Conservation (phyloP, 2,888 invertebrate genomes). For the Diadegma fenestrale region DNA sequence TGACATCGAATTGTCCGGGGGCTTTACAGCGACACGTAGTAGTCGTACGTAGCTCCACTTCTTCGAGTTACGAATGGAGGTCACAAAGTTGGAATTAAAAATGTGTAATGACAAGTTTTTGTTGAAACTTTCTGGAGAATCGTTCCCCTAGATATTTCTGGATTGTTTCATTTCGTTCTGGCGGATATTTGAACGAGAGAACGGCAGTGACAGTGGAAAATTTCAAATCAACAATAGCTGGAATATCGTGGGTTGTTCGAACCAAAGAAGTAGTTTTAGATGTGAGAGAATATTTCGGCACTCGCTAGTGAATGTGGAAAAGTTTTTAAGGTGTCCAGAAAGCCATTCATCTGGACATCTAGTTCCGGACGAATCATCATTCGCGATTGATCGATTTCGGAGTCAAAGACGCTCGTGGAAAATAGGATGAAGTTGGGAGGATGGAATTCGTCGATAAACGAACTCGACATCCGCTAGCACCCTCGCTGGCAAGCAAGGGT, state of each 20-base stretch:
- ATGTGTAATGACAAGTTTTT: slow-evolving; percentile 70
- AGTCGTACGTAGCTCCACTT: slow-evolving; percentile 1
- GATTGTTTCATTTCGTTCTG: slow-evolving; percentile 22
- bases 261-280: background rate
- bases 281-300: background rate
- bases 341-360: slow-evolving; percentile 7
- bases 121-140: slow-evolving; percentile 35
- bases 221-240: background rate
- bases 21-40: slow-evolving; percentile 8
- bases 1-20: too few species aligned
- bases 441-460: slow-evolving; percentile 69
- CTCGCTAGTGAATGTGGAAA: background rate
- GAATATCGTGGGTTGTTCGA: background rate
- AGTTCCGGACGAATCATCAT: slow-evolving; percentile 6
- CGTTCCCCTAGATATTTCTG: slow-evolving; percentile 64
- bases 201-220: background rate
- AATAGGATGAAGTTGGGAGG: slow-evolving; percentile 61
- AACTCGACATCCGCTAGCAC: slow-evolving; percentile 71
- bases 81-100: slow-evolving; percentile 78
- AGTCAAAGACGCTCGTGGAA: slow-evolving; percentile 57
- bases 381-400: slow-evolving; percentile 46
- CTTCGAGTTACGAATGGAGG: slow-evolving; percentile 56
- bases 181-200: background rate
- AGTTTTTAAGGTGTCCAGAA: background rate
- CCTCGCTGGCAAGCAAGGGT: slow-evolving; percentile 70